phyloP scores from a whole-genome alignment of 2,797 vertebrate species.

The Neosalanx taihuensis region DNA sequence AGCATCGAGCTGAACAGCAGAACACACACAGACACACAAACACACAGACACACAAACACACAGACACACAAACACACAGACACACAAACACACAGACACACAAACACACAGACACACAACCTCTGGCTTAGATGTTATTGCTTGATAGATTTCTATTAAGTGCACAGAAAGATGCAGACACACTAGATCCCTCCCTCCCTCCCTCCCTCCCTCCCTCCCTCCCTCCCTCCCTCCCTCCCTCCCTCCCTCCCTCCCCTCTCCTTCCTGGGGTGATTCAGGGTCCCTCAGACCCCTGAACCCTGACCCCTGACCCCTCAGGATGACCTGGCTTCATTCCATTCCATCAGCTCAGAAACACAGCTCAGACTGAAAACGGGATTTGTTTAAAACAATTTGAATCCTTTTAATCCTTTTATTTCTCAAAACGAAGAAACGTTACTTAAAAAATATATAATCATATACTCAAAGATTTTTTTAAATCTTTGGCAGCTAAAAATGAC shows the following conservation, averaged over 20 bases:
- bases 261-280: constrained; percentile 26
- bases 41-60: constrained; percentile 1
- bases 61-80: neutral
- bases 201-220: neutral
- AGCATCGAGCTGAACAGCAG: constrained; percentile 37
- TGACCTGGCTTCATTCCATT: neutral
- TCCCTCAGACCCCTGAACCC: neutral
- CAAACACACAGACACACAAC: constrained; percentile 1
- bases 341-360: constrained; percentile 40
- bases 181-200: constrained; percentile 16
- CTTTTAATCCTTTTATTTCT: constrained; percentile 25
- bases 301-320: too few species aligned
- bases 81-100: neutral
- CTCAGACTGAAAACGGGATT: constrained; percentile 20
- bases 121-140: constrained; percentile 21
- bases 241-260: constrained; percentile 46
- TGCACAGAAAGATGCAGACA: constrained; percentile 24
- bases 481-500: constrained; percentile 47
- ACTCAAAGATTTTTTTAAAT: constrained; percentile 22
- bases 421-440: constrained; percentile 41
- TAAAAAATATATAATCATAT: constrained; percentile 20
- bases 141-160: constrained; percentile 20
- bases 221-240: neutral
- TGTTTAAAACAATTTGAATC: constrained; percentile 18
- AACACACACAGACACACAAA: constrained; percentile 28